Conservation (phyloP, 1,140 invertebrate species). For the Ephestia elutella region DNA sequence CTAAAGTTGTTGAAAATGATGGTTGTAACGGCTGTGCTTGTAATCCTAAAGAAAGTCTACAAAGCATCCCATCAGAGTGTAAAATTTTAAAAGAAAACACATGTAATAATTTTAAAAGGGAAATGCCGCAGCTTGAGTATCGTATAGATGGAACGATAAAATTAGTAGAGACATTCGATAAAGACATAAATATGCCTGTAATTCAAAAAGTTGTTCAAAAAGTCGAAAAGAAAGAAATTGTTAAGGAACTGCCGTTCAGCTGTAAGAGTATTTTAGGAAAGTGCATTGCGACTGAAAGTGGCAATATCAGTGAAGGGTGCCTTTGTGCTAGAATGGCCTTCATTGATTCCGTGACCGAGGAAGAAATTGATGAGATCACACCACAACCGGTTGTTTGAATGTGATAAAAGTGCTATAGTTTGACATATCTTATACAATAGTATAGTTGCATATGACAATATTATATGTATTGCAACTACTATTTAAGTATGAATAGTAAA, state of each 20-base stretch:
- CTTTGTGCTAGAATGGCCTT: constrained; percentile 57
- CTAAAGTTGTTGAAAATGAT: constrained; percentile 8
- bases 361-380: constrained; percentile 63
- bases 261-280: constrained; percentile 57
- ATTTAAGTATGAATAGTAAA: no score
- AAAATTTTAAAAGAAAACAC: background rate
- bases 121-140: background rate
- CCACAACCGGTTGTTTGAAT: constrained; percentile 29
- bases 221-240: constrained; percentile 18
- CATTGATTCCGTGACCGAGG: constrained; percentile 42
- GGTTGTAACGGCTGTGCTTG: constrained; percentile 39
- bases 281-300: constrained; percentile 59
- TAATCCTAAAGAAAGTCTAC: constrained; percentile 36
- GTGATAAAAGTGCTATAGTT: background rate
- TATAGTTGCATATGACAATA: no score
- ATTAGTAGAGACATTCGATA: constrained; percentile 49
- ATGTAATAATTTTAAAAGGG: background rate
- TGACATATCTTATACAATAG: no score
- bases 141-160: constrained; percentile 39
- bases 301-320: constrained; percentile 55
- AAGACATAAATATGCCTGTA: constrained; percentile 22
- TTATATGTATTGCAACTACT: no score
- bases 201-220: constrained; percentile 10
- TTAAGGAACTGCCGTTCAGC: constrained; percentile 30
- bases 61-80: constrained; percentile 21